These are phyloP conservation scores for Cydia pomonella DNA, from an alignment of 1,140 invertebrate genomes.

Conservation along the genomic window DNA sequence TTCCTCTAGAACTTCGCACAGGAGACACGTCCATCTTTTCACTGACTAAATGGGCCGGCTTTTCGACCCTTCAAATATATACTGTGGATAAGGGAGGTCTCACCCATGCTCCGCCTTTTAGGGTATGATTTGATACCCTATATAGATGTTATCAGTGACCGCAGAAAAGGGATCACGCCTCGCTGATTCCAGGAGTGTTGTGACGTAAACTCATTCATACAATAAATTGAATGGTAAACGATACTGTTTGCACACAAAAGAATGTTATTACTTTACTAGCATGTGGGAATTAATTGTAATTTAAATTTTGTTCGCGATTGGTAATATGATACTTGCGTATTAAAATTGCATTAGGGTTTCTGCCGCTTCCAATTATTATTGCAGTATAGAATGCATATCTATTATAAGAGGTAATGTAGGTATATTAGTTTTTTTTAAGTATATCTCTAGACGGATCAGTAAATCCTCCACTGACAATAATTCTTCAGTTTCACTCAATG, in stretches of 20 bases:
- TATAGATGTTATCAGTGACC: constrained; percentile 61
- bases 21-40: constrained; percentile 60
- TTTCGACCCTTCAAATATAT: constrained; percentile 47
- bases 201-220: constrained; percentile 73
- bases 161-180: constrained; percentile 58
- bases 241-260: constrained; percentile 75
- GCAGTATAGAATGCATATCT: not conserved
- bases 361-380: not conserved
- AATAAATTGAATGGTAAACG: constrained; percentile 64
- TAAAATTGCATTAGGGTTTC: constrained; percentile 42
- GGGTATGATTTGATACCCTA: constrained; percentile 39
- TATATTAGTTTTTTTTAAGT: not conserved
- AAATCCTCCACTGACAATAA: too few species aligned
- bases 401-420: not conserved
- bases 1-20: constrained; percentile 59
- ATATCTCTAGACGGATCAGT: not conserved
- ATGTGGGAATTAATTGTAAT: constrained; percentile 78
- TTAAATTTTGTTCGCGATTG: constrained; percentile 52
- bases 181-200: constrained; percentile 65
- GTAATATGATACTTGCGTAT: constrained; percentile 53
- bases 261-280: constrained; percentile 76
- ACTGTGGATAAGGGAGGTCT: constrained; percentile 47
- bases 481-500: too few species aligned
- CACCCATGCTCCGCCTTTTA: constrained; percentile 47
- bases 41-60: constrained; percentile 37